A percentile compares a stretch with the other conserved stretches of the same genome.
Evolutionary conservation across 2,888 invertebrate species (phyloP).

Genomic region (Catocala sponsa): DNA sequence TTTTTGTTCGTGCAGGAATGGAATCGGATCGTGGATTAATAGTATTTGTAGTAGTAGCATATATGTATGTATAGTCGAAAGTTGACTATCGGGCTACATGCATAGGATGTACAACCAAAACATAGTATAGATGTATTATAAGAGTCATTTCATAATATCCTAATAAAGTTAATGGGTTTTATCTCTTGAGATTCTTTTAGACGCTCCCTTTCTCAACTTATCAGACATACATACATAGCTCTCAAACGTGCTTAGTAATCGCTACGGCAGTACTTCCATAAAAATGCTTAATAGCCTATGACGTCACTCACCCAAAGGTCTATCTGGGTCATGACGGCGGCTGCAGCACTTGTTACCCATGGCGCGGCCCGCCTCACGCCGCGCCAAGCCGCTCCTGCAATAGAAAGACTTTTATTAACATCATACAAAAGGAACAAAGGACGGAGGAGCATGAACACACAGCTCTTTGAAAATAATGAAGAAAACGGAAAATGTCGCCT

Average conservation of each 20-base stretch:
- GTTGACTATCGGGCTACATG: too few species aligned
- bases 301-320: constrained; percentile 86
- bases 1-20: too few species aligned
- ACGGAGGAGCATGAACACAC: constrained; percentile 3
- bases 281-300: constrained; percentile 5
- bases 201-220: too few species aligned
- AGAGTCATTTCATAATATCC: too few species aligned
- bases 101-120: too few species aligned
- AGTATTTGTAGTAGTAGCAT: too few species aligned
- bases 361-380: constrained; percentile 87
- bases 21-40: too few species aligned
- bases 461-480: constrained; percentile 15
- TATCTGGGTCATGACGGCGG: constrained; percentile 93
- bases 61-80: too few species aligned
- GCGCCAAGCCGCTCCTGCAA: constrained; percentile 84
- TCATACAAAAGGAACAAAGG: constrained; percentile 24
- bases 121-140: too few species aligned
- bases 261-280: neutral
- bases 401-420: constrained; percentile 43
- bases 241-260: neutral
- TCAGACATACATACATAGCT: too few species aligned
- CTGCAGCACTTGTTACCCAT: constrained; percentile 97
- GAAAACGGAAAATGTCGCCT: constrained; percentile 11
- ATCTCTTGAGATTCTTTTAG: too few species aligned
- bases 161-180: too few species aligned